Conservation (phyloP, 1,140 invertebrate species). For the Holotrichia oblita region DNA sequence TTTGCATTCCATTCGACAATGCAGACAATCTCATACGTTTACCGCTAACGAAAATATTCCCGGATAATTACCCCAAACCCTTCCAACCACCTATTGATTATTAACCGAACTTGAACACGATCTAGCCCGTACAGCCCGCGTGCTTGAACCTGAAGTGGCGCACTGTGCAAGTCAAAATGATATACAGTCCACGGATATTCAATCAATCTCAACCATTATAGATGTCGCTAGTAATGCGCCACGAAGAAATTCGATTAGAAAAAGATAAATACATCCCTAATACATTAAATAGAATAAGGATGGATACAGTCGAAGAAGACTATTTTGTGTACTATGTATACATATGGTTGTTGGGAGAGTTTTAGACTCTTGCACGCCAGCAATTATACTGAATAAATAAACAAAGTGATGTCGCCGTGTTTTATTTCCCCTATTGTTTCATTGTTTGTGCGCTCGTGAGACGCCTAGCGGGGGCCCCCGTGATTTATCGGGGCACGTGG, state of each 20-base stretch:
- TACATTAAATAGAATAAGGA: neutral
- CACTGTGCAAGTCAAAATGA: constrained; percentile 35
- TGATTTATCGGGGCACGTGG: constrained; percentile 61
- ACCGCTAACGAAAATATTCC: neutral
- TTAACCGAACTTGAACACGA: neutral
- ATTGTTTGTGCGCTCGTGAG: constrained; percentile 61
- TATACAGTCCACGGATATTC: constrained; percentile 25
- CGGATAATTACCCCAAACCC: neutral
- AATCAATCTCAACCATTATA: neutral
- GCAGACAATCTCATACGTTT: neutral
- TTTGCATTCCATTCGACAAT: neutral
- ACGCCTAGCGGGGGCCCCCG: constrained; percentile 58
- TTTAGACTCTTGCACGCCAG: constrained; percentile 51
- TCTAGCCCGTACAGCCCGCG: neutral
- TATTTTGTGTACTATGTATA: neutral
- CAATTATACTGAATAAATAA: constrained; percentile 60
- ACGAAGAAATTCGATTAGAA: constrained; percentile 28
- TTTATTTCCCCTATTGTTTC: constrained; percentile 62
- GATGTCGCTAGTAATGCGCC: neutral
- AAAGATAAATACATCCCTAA: neutral
- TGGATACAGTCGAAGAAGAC: neutral
- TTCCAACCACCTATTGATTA: neutral
- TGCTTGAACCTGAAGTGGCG: constrained; percentile 29
- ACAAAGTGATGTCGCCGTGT: constrained; percentile 60
- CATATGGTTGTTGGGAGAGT: constrained; percentile 7